Evolutionary conservation across 2,888 invertebrate species (phyloP).

Genomic region (Dexiosoma caninum): DNA sequence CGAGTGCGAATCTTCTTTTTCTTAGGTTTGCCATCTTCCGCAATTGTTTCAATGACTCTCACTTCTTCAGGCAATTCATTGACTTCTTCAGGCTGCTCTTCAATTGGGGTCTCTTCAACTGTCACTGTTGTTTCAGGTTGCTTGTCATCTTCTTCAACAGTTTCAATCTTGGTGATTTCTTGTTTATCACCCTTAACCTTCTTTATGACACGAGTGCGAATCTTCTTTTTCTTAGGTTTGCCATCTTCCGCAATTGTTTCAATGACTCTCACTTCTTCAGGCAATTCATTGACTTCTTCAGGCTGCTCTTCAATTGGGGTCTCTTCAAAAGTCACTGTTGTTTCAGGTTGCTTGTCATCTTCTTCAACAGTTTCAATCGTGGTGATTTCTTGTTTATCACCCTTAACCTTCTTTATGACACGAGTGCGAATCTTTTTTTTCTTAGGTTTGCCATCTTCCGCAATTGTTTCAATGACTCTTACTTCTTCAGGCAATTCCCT

Average conservation of each 20-base stretch:
- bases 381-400: background rate
- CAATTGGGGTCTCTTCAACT: background rate
- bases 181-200: background rate
- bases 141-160: background rate
- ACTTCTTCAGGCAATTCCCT: background rate
- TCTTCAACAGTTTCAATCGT: conserved; percentile 8
- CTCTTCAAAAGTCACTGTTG: background rate
- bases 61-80: background rate
- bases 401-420: background rate
- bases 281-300: background rate
- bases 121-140: background rate
- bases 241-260: background rate
- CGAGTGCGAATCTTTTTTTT: conserved; percentile 7
- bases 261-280: background rate
- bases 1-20: background rate
- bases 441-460: background rate
- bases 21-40: background rate
- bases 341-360: background rate
- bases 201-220: background rate
- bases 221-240: background rate
- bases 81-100: background rate
- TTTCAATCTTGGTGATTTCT: conserved; percentile 7
- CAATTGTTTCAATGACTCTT: background rate
- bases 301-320: background rate
- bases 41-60: background rate